Evolutionary conservation across 2,797 vertebrate genomes (phyloP).

Genomic region (Melanotaenia maccullochi): DNA sequence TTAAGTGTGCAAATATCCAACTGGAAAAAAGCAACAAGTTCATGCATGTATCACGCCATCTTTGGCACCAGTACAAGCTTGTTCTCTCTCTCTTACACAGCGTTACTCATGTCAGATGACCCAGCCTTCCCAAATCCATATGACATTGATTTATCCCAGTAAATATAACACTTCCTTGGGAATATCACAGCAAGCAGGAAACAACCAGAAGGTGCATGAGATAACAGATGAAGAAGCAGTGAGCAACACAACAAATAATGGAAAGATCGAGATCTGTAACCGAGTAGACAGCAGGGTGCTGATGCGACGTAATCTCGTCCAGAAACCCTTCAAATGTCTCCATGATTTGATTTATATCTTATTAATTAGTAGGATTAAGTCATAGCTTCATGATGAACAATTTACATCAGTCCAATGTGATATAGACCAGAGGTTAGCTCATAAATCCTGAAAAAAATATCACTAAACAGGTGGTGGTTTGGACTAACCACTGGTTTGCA

Average conservation of each 20-base stretch:
- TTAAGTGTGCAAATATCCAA: neutral
- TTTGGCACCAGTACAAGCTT: slow-evolving; percentile 7
- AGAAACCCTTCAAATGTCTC: neutral
- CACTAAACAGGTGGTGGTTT: neutral
- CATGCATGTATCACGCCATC: slow-evolving; percentile 5
- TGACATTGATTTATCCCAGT: slow-evolving; percentile 67
- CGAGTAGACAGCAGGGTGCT: slow-evolving; percentile 39
- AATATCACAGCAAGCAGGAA: slow-evolving; percentile 67
- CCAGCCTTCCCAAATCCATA: slow-evolving; percentile 36
- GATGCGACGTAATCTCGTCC: slow-evolving; percentile 10
- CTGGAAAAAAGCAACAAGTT: slow-evolving; percentile 3
- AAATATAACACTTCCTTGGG: slow-evolving; percentile 73
- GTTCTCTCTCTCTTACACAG: slow-evolving; percentile 36
- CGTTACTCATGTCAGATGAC: slow-evolving; percentile 49
- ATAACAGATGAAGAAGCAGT: slow-evolving; percentile 64
- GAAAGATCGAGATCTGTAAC: slow-evolving; percentile 39
- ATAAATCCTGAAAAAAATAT: neutral
- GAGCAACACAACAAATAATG: slow-evolving; percentile 46
- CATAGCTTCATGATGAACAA: neutral
- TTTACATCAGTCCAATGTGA: neutral
- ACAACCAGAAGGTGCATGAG: slow-evolving; percentile 54
- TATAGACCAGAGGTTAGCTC: neutral
- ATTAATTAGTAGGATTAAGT: neutral
- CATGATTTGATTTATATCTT: neutral
- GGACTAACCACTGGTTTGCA: neutral